Percentiles rank a stretch among this genome's conserved stretches.
These are phyloP conservation scores for Donacobius atricapilla DNA, from an alignment of 2,113 vertebrate genomes.

Conservation along the genomic window DNA sequence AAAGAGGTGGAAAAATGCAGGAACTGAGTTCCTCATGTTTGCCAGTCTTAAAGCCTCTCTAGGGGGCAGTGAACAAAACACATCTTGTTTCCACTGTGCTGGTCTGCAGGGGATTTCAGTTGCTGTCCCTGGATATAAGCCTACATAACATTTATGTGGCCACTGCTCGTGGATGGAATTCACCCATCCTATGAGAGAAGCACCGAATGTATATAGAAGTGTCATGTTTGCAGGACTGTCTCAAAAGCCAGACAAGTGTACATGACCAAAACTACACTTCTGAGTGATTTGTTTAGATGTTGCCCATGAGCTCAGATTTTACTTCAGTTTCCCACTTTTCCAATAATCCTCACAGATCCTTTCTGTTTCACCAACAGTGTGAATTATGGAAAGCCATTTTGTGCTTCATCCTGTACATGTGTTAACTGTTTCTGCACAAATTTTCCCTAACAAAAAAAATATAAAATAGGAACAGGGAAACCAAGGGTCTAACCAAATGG, in stretches of 20 bases:
- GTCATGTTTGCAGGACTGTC: neutral
- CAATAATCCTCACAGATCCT: neutral
- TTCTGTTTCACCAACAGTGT: neutral
- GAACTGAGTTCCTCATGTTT: neutral
- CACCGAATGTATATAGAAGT: neutral
- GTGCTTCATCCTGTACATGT: neutral
- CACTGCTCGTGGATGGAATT: neutral
- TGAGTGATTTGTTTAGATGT: neutral
- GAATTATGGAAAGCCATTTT: neutral
- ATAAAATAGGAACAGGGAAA: neutral
- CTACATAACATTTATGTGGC: rapidly evolving
- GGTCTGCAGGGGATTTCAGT: neutral
- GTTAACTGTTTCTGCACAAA: neutral
- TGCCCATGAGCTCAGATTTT: neutral
- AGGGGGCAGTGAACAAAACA: neutral
- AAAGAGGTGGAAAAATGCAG: neutral
- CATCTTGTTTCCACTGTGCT: neutral
- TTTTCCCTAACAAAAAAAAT: neutral
- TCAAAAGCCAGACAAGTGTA: neutral
- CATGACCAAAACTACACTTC: neutral
- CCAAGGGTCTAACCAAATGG: neutral
- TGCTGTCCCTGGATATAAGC: neutral
- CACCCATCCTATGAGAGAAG: neutral
- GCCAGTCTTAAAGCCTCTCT: neutral
- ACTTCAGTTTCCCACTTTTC: neutral